phyloP scores from a whole-genome alignment of 2,888 invertebrate species.

The Empis stercorea region DNA sequence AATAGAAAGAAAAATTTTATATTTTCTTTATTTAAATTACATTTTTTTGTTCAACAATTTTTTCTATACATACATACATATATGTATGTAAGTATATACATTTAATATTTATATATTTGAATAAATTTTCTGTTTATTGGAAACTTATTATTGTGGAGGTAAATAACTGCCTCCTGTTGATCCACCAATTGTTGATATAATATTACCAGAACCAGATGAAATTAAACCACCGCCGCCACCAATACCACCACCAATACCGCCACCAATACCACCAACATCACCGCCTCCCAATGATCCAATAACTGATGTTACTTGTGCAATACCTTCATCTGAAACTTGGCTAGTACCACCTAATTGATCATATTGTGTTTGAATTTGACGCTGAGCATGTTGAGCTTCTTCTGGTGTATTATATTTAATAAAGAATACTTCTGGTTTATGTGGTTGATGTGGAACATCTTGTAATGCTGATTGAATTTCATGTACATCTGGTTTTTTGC shows the following conservation, averaged over 20 bases:
- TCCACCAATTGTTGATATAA: no score
- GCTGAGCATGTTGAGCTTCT: conserved; percentile 33
- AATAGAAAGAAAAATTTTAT: no score
- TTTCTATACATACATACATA: no score
- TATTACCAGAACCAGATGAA: no score
- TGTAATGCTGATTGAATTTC: conserved; percentile 26
- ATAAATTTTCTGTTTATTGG: no score
- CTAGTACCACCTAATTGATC: conserved; percentile 32
- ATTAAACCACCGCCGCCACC: no score
- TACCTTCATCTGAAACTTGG: conserved; percentile 30
- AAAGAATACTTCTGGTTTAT: conserved; percentile 35
- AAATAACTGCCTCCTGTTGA: no score
- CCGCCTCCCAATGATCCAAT: conserved; percentile 23
- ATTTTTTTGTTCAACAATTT: no score
- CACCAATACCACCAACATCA: neutral
- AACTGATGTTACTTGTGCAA: conserved; percentile 31
- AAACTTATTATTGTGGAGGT: no score
- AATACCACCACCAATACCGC: neutral
- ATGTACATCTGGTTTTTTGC: conserved; percentile 29
- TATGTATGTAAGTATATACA: no score
- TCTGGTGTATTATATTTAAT: conserved; percentile 35
- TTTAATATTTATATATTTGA: no score
- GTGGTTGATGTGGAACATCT: conserved; percentile 24
- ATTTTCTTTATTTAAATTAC: no score
- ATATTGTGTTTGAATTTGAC: conserved; percentile 35